These are phyloP conservation scores for Drosophila ohnishii DNA, from an alignment of 1,140 invertebrate species.

Conservation along the genomic window DNA sequence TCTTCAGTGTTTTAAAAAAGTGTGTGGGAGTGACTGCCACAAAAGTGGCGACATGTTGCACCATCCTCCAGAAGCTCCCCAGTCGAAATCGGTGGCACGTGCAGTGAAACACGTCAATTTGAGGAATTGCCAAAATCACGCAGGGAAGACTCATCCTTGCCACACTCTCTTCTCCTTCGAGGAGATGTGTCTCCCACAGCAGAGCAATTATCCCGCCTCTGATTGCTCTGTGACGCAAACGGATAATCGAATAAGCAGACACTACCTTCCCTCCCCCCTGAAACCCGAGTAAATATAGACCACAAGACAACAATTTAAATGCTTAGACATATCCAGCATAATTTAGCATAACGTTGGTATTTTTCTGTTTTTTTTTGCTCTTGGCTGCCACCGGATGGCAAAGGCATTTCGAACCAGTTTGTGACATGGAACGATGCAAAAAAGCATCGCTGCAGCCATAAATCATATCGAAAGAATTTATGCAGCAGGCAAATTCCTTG, in stretches of 20 bases:
- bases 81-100: constrained; percentile 26
- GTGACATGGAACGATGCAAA: constrained; percentile 17
- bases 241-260: constrained; percentile 27
- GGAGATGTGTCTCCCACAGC: constrained; percentile 12
- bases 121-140: constrained; percentile 22
- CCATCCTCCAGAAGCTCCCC: not conserved
- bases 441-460: constrained; percentile 34
- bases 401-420: constrained; percentile 69
- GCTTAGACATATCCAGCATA: constrained; percentile 14
- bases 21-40: not conserved
- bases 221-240: constrained; percentile 42
- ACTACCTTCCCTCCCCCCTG: not conserved
- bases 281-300: constrained; percentile 32
- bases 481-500: constrained; percentile 68
- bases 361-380: constrained; percentile 23
- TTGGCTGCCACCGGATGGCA: constrained; percentile 50
- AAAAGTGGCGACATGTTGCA: constrained; percentile 9
- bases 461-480: constrained; percentile 73
- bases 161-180: not conserved
- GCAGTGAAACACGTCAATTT: constrained; percentile 30
- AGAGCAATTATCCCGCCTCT: constrained; percentile 27
- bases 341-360: constrained; percentile 49
- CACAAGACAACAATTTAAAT: constrained; percentile 30
- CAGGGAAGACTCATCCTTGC: not conserved
- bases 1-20: not conserved